Conservation (phyloP, 2,797 vertebrate genomes). For the Morus bassanus region DNA sequence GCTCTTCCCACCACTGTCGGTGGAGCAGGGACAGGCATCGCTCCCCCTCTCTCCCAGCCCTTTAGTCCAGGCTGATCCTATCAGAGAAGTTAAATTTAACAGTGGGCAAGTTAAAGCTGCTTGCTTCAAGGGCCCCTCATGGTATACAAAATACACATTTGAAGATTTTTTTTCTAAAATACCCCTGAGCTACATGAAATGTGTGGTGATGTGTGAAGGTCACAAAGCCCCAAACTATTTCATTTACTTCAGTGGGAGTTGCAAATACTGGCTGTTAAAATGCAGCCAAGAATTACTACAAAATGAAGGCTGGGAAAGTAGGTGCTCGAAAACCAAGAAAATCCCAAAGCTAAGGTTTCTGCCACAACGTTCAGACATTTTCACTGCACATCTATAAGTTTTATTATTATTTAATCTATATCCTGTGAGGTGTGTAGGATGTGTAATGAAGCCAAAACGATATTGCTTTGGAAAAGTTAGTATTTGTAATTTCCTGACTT, state of each 20-base stretch:
- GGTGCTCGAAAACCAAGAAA: background rate
- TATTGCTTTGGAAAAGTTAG: slow-evolving; percentile 10
- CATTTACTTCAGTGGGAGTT: background rate
- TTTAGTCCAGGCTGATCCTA: background rate
- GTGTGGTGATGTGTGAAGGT: background rate
- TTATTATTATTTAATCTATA: slow-evolving; percentile 33
- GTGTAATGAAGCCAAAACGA: slow-evolving; percentile 6
- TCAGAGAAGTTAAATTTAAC: background rate
- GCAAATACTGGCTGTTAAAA: background rate
- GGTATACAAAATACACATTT: background rate
- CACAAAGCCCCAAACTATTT: background rate
- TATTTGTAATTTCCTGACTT: slow-evolving; percentile 49
- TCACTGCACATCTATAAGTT: accelerated
- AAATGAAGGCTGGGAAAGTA: background rate
- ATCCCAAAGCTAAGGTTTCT: slow-evolving; percentile 7
- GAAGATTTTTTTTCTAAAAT: background rate
- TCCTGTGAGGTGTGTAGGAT: background rate
- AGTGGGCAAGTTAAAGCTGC: background rate
- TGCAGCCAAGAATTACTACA: background rate
- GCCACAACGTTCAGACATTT: background rate
- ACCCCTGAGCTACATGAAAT: background rate
- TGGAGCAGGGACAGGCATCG: accelerated
- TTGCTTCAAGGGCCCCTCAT: background rate
- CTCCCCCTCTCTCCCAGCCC: background rate
- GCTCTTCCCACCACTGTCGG: accelerated